Evolutionary conservation across 2,888 invertebrate genomes (phyloP), one percentile per base, ranked within the genome.

Genomic region (Fabriciana adippe): DNA sequence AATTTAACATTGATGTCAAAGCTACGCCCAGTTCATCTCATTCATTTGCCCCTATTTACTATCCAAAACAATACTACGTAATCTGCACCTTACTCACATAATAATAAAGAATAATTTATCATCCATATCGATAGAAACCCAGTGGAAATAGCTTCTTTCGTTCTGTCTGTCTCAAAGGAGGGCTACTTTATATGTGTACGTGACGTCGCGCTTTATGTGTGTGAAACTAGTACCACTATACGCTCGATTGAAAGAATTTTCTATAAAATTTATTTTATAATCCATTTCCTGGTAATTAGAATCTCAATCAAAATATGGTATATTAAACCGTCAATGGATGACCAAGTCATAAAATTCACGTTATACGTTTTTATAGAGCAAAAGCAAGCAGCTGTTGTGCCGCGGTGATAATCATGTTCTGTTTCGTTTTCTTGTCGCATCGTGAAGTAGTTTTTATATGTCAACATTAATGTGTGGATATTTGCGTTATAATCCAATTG

Each of bases 391-490:
- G 86, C 87, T 89, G 88, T 84, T 84, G 79, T 76, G 75, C 75
- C 74, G 81, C 80, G 85, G 86, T 86, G 84, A 86, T 87, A 87
- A 86, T 84, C 85, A 82, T 84, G 86, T 79, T 80, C 78, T 79
- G 80, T 86, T 86, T 85, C 85, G 83, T 85, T 86, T 87, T 83
- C 82, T 84, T 83, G 83, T 83, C 86, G 78, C 78, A 76, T 78
- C 73, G 74, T 69, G 73, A 69, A 73, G 73, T 69, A 73, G 75
- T 78, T 80, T 79, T 78, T 83, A 64, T 65, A 83, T 81, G 82
- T 82, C 80, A 81, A 71, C 73, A 70, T 78, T 77, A 79, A 79
- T 74, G 72, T 80, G 79, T 74, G 76, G 79, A 79, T 72, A 68
- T 77, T 75, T 65, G 75, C 35, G 18, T 61, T 59, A 45, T 59